Evolutionary conservation across 2,888 invertebrate genomes (phyloP).

Genomic region (Emmelina monodactyla): DNA sequence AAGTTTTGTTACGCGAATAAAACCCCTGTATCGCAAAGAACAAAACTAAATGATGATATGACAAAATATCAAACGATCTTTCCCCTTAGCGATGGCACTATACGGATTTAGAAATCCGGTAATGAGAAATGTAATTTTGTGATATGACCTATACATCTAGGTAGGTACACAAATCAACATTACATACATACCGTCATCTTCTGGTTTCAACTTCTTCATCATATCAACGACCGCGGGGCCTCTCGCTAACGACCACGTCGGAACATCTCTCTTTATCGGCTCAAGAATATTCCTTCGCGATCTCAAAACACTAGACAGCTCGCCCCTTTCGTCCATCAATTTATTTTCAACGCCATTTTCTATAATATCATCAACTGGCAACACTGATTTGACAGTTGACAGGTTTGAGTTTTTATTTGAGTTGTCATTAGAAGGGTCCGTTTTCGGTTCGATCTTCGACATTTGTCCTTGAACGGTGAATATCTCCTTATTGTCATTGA

Average conservation of each 20-base stretch:
- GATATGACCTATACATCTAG: no score
- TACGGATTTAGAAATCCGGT: no score
- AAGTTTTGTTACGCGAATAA: no score
- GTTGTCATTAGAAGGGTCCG: conserved; percentile 13
- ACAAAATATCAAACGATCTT: no score
- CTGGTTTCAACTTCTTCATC: conserved; percentile 29
- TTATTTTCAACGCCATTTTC: conserved; percentile 11
- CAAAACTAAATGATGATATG: no score
- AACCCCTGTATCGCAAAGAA: no score
- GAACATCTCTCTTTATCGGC: conserved; percentile 45
- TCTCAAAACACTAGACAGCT: conserved; percentile 38
- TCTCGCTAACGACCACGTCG: conserved; percentile 54
- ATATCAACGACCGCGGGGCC: conserved; percentile 47
- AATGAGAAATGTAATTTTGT: no score
- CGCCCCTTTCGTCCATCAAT: conserved; percentile 22
- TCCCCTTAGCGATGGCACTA: no score
- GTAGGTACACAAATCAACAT: no score
- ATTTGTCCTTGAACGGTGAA: conserved; percentile 49
- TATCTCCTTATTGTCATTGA: conserved; percentile 33
- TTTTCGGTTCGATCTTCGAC: conserved; percentile 5
- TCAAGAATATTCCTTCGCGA: conserved; percentile 49
- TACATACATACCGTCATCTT: conserved; percentile 19
- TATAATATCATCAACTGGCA: conserved; percentile 22
- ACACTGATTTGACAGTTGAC: conserved; percentile 19
- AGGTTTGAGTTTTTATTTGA: conserved; percentile 8